Percentiles rank a stretch among this genome's conserved stretches.
These are phyloP conservation scores for Nycticebus coucang DNA, from an alignment of 2,113 vertebrate genomes.

Conservation along the genomic window DNA sequence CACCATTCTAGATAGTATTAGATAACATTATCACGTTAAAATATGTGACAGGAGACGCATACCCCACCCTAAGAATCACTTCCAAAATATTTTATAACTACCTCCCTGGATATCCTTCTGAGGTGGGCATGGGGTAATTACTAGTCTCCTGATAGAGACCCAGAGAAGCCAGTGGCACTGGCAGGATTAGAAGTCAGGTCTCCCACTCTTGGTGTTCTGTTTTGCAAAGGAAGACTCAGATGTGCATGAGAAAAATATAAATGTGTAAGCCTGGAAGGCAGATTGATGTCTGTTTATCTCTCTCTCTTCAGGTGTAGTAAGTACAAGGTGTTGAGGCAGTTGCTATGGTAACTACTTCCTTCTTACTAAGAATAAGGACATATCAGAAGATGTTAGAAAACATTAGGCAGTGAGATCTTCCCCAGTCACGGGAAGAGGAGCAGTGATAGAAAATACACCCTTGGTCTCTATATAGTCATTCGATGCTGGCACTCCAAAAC, in stretches of 20 bases:
- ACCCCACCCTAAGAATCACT: neutral
- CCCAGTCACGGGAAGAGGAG: neutral
- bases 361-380: constrained; percentile 26
- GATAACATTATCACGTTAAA: neutral
- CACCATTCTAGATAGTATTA: neutral
- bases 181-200: neutral
- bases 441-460: neutral
- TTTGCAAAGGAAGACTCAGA: constrained; percentile 24
- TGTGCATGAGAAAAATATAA: neutral
- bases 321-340: neutral
- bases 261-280: neutral
- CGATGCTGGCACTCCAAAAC: neutral
- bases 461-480: neutral
- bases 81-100: neutral
- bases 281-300: constrained; percentile 25
- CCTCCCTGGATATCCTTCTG: neutral
- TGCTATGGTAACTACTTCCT: constrained; percentile 39
- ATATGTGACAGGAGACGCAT: neutral
- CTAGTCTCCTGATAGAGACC: neutral
- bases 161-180: neutral
- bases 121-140: neutral
- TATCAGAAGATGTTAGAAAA: constrained; percentile 2
- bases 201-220: neutral
- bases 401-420: neutral
- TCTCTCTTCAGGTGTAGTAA: constrained; percentile 40